Percentiles rank a stretch among this genome's conserved stretches.
These are phyloP conservation scores for Telenomus remus DNA, from an alignment of 1,140 invertebrate genomes.

Conservation along the genomic window DNA sequence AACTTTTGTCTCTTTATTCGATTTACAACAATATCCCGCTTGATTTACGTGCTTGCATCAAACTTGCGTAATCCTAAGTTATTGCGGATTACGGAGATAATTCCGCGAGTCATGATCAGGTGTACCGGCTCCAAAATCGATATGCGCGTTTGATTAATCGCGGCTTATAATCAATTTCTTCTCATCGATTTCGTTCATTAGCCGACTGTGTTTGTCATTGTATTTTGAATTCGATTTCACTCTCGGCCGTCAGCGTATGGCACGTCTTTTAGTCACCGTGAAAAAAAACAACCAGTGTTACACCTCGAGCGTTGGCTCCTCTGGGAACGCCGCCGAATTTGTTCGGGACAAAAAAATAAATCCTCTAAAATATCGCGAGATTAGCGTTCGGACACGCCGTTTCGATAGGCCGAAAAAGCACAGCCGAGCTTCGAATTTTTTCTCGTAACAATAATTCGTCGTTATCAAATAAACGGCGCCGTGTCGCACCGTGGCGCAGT, in stretches of 20 bases:
- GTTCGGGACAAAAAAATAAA: constrained; percentile 67
- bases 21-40: constrained; percentile 50
- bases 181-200: background rate
- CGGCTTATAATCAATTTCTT: background rate
- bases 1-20: constrained; percentile 43
- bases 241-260: background rate
- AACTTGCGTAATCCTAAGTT: constrained; percentile 73
- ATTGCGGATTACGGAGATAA: constrained; percentile 73
- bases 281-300: too few species aligned
- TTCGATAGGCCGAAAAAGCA: constrained; percentile 62
- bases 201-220: background rate
- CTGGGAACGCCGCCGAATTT: too few species aligned
- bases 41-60: constrained; percentile 61
- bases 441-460: constrained; percentile 76
- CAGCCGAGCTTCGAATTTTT: constrained; percentile 65
- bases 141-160: constrained; percentile 12
- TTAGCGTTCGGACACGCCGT: constrained; percentile 69
- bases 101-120: constrained; percentile 71
- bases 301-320: too few species aligned
- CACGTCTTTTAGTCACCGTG: too few species aligned
- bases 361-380: constrained; percentile 74
- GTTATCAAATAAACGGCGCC: constrained; percentile 73
- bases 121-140: constrained; percentile 53
- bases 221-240: background rate
- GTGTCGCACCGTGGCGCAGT: constrained; percentile 56